Evolutionary conservation across 1,140 invertebrate species (phyloP), one percentile per base, ranked within the genome.

Genomic region (Triops longicaudatus): DNA sequence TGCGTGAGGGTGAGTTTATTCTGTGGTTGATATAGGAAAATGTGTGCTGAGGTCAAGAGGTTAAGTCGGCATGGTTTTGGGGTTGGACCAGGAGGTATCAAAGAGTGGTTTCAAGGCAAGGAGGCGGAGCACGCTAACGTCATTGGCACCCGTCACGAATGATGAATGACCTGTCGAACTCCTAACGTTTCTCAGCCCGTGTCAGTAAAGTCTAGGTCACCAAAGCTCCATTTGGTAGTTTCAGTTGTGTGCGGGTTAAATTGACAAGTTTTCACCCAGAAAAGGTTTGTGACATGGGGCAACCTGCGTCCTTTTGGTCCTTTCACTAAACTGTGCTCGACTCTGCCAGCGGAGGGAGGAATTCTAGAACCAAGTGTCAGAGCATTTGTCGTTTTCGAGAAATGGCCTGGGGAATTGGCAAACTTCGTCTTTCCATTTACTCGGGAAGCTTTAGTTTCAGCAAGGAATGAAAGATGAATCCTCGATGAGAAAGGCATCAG

Each of bases 111-210:
- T 63, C 9, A 14, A 63, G 50, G 17, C 50, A 63, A 10, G 50
- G 50, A 63, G 50, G 50, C 50, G 50, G 50, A 22, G 50, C 50
- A 63, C 17, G n/a, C 50, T 63, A 63, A 63, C 50, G 50, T 63
- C 50, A n/a, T 63, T 63, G 50, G 50, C 50, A 63, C 50, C 50
- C 50, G 50, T 63, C 50, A 63, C n/a, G 50, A 63, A 63, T 63
- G 50, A 63, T 22, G 50, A 63, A 63, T 63, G 50, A 63, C 50
- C 50, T 63, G 50, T 63, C 50, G 22, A 22, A 22, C 50, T 22
- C 50, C n/a, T 6, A 63, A 63, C 17, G 14, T 63, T 63, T 63
- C 14, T 22, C 6, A 63, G 22, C 17, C 17, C 50, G 22, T 22
- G 50, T 63, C 50, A 6, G 17, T 6, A 14, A 63, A 63, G 50